These are phyloP conservation scores for Tragelaphus buxtoni DNA, from an alignment of 2,113 vertebrate species.

Conservation along the genomic window DNA sequence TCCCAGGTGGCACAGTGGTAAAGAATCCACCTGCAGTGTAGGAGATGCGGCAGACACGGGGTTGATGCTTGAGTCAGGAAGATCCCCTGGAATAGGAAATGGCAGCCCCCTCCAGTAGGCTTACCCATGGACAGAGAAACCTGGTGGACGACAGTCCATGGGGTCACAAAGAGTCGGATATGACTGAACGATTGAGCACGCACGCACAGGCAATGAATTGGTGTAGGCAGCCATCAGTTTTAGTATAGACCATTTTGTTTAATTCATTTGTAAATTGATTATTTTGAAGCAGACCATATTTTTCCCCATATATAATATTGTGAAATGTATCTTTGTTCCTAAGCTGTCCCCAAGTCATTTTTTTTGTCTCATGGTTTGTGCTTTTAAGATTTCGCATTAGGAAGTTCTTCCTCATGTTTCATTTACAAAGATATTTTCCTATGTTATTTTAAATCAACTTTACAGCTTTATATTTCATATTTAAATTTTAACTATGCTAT, in stretches of 20 bases:
- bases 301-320: background rate
- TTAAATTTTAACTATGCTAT: background rate
- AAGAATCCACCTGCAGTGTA: background rate
- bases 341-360: background rate
- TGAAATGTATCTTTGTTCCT: background rate
- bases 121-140: background rate
- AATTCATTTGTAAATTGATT: background rate
- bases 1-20: background rate
- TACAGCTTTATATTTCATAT: background rate
- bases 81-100: background rate
- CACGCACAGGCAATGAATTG: background rate
- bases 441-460: background rate
- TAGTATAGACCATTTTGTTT: background rate
- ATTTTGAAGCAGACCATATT: background rate
- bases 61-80: background rate
- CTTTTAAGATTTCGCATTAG: background rate
- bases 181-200: background rate
- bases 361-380: background rate
- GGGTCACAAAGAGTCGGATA: background rate
- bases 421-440: background rate
- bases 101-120: background rate
- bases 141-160: background rate
- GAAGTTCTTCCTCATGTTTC: background rate
- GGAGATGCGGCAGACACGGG: background rate
- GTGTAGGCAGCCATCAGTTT: background rate